Evolutionary conservation across 2,113 vertebrate species (phyloP).

Genomic region (Dipodomys stephensi): DNA sequence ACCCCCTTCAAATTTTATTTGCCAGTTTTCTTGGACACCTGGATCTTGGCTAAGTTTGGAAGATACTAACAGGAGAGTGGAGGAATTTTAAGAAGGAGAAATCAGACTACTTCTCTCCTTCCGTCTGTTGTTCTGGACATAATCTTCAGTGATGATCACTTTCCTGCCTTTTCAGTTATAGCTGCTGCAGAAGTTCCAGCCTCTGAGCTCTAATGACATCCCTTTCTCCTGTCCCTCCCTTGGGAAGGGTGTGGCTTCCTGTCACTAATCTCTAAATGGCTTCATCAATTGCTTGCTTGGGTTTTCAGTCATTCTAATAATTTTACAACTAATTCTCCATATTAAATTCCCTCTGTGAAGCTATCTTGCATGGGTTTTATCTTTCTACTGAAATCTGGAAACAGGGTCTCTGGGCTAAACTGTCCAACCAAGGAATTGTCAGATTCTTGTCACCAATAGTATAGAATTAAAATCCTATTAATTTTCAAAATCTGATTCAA

Average conservation of each 20-base stretch:
- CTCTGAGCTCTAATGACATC: neutral
- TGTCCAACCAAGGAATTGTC: neutral
- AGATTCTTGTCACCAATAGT: neutral
- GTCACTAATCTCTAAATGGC: neutral
- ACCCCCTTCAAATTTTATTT: neutral
- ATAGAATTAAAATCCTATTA: neutral
- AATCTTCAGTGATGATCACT: neutral
- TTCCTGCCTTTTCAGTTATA: neutral
- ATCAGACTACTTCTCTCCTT: neutral
- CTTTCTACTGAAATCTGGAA: neutral
- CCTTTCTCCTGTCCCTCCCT: neutral
- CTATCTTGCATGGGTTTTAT: neutral
- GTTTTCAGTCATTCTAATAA: neutral
- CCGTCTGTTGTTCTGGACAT: neutral
- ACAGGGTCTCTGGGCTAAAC: neutral
- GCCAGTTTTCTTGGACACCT: neutral
- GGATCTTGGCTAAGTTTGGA: conserved; percentile 10
- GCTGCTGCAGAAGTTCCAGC: neutral
- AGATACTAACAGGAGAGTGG: neutral
- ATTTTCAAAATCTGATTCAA: neutral
- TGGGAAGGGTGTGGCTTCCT: neutral
- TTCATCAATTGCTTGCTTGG: neutral
- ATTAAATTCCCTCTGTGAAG: neutral
- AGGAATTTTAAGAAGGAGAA: neutral
- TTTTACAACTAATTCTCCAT: neutral